Percentiles rank a stretch among this genome's conserved stretches.
Conservation (phyloP, 2,113 vertebrate species). For the Protobothrops mucrosquamatus region DNA sequence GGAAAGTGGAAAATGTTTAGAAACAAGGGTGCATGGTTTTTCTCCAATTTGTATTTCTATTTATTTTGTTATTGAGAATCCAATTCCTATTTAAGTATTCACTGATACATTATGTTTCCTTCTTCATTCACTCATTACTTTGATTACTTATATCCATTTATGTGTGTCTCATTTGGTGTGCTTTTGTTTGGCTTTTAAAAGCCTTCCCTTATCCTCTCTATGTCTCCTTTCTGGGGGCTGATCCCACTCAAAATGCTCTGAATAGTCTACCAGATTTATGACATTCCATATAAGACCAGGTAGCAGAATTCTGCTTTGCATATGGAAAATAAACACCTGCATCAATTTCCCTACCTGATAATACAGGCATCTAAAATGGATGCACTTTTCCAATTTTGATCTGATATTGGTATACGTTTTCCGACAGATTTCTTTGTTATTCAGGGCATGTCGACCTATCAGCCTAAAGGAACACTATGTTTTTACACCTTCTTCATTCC, state of each 20-base stretch:
- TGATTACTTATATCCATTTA: background rate
- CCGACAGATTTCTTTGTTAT: background rate
- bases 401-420: background rate
- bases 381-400: background rate
- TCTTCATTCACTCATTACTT: background rate
- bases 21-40: background rate
- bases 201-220: background rate
- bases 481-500: background rate
- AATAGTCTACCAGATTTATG: background rate
- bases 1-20: background rate
- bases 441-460: background rate
- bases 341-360: background rate
- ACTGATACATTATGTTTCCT: background rate
- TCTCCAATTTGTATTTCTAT: background rate
- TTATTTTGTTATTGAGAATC: background rate
- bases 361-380: background rate
- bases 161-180: background rate
- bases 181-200: background rate
- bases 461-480: background rate
- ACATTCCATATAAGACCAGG: background rate
- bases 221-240: background rate
- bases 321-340: background rate
- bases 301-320: background rate
- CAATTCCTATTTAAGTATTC: background rate
- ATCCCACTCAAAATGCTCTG: background rate